These are phyloP conservation scores for Mirounga angustirostris DNA, from an alignment of 2,113 vertebrate species.

Conservation along the genomic window DNA sequence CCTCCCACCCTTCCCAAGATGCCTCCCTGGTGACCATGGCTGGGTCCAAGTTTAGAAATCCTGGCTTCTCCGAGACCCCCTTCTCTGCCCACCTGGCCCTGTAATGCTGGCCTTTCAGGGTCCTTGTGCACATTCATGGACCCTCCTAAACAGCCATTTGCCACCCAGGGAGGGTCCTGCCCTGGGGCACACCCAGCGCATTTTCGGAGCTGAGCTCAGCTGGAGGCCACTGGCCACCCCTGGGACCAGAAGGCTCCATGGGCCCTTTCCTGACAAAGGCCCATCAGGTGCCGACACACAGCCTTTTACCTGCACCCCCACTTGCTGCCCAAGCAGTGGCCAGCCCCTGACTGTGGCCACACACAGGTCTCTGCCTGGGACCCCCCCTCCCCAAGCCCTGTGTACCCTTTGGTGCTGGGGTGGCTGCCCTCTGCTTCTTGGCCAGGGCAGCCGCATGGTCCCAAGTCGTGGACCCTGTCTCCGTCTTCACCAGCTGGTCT, in stretches of 20 bases:
- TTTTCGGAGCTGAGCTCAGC: neutral
- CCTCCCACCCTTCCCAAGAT: rapidly evolving
- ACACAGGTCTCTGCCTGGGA: neutral
- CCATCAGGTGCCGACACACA: rapidly evolving
- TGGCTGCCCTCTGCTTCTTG: neutral
- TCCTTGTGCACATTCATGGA: rapidly evolving
- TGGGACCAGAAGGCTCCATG: neutral
- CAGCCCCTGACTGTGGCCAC: too few species aligned
- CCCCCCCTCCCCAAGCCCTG: too few species aligned
- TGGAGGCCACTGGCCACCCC: neutral
- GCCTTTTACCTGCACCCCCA: neutral
- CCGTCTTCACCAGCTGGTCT: neutral
- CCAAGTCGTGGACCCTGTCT: rapidly evolving
- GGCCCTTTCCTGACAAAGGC: neutral
- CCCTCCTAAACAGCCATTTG: rapidly evolving
- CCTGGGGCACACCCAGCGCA: neutral
- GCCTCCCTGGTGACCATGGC: neutral
- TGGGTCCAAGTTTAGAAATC: rapidly evolving
- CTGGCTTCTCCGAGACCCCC: neutral
- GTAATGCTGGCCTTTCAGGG: neutral
- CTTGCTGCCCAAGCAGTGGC: rapidly evolving
- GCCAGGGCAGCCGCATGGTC: neutral
- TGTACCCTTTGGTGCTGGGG: rapidly evolving
- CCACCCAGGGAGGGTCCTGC: neutral
- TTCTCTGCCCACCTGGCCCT: neutral